phyloP scores from a whole-genome alignment of 2,888 invertebrate species.

The Sepiola atlantica region DNA sequence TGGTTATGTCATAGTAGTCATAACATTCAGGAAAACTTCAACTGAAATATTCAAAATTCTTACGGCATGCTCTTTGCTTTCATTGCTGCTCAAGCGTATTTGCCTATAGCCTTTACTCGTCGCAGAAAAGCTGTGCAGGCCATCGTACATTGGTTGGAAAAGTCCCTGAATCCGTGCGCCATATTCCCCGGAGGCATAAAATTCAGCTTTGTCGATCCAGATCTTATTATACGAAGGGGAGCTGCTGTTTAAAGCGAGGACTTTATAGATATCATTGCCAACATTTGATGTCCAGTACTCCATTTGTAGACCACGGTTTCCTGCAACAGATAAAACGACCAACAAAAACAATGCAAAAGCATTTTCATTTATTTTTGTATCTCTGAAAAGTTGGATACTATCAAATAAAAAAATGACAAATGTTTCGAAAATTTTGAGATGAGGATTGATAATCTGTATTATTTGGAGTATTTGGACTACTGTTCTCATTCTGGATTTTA shows the following conservation, averaged over 20 bases:
- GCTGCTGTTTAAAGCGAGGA: background rate
- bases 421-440: too few relatives aligned
- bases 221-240: background rate
- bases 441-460: too few relatives aligned
- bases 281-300: conserved; percentile 32
- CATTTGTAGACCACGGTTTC: background rate
- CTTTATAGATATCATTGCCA: background rate
- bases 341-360: background rate
- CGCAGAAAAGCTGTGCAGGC: background rate
- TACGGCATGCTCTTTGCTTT: background rate
- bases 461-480: too few relatives aligned
- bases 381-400: too few relatives aligned
- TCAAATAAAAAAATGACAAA: too few relatives aligned
- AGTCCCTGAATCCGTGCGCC: background rate
- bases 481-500: too few relatives aligned
- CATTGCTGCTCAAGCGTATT: background rate
- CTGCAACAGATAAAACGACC: background rate
- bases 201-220: conserved; percentile 14
- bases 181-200: background rate
- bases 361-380: too few relatives aligned
- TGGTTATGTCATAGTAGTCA: background rate
- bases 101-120: background rate
- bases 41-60: background rate
- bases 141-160: background rate
- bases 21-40: background rate